Base-by-base conservation (phyloP, 2,797 vertebrate species). In the Enteromius paludinosus region DNA sequence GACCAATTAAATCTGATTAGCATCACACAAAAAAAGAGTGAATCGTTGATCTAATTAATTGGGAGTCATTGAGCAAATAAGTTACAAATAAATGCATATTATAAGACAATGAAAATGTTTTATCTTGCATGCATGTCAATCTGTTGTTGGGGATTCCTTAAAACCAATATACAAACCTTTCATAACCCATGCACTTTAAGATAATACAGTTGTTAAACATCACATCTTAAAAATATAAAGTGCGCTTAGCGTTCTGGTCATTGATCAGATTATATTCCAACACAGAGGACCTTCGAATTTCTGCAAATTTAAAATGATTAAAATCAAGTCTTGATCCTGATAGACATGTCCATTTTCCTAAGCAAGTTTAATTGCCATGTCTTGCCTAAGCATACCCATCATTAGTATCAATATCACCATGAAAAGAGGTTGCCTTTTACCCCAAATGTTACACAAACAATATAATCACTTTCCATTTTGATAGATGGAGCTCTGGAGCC, bases 401-500 rank as follows among this genome's bases (percentile, higher is more conserved):
- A 43, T 43, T 43, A 43, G 41, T 43, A 43, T 43, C 41, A 43
- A 43, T 43, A 43, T 52, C 33, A 43, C 43, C 33, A 81, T 72
- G 30, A 62, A 71, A 77, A 82, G 54, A 87, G 78, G 65, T 68
- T 64, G 52, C n/a, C 45, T 68, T 75, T 68, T 64, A 78, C 41
- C 73, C 68, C 28, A 14, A 49, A 43, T 61, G 62, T 84, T 86
- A 76, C 54, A 87, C 87, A 89, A 90, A 92, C 88, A 88, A 79
- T 85, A 81, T 84, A 12, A n/a, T 79, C 76, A 75, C 45, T 87
- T 75, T 89, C 28, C n/a, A 77, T 77, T 90, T 91, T 71, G 86
- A 90, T 87, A 84, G 72, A 64, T 52, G 38, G 82, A 30, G 77
- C 86, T 82, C 62, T 35, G 84, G 85, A 89, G 89, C 86, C 88